Evolutionary conservation across 1,140 invertebrate genomes (phyloP).

Genomic region (Wiebesia pumilae): DNA sequence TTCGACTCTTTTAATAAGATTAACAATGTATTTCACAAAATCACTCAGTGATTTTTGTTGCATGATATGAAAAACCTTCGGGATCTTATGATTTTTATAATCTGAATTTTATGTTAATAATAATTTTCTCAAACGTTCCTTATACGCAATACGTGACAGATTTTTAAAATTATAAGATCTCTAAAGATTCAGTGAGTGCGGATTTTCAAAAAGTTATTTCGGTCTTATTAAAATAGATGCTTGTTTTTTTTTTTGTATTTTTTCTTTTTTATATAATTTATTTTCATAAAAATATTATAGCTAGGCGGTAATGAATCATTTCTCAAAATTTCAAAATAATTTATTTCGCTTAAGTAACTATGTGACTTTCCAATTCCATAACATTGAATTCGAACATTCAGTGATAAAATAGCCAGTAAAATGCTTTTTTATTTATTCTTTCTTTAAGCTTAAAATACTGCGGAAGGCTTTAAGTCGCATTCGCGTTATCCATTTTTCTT

Average conservation of each 20-base stretch:
- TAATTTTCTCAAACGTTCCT: not conserved
- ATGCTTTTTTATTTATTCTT: slow-evolving; percentile 39
- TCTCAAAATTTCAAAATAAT: slow-evolving; percentile 53
- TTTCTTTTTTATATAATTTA: slow-evolving; percentile 4
- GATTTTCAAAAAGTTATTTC: slow-evolving; percentile 8
- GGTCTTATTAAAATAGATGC: slow-evolving; percentile 28
- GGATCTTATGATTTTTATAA: slow-evolving; percentile 35
- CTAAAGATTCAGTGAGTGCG: not conserved
- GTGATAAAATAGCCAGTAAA: slow-evolving; percentile 46
- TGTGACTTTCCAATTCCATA: slow-evolving; percentile 48
- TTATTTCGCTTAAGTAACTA: slow-evolving; percentile 62
- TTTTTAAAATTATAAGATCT: slow-evolving; percentile 18
- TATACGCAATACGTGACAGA: not conserved
- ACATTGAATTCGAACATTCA: slow-evolving; percentile 48
- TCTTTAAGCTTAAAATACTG: slow-evolving; percentile 60
- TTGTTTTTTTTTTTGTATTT: slow-evolving; percentile 9
- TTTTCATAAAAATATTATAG: slow-evolving; percentile 39
- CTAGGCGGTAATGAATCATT: slow-evolving; percentile 20
- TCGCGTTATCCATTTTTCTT: slow-evolving; percentile 21
- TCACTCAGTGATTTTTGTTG: slow-evolving; percentile 20
- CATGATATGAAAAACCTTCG: slow-evolving; percentile 25
- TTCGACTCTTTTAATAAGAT: slow-evolving; percentile 10
- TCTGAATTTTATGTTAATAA: not conserved
- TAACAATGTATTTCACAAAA: slow-evolving; percentile 9
- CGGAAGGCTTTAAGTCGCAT: slow-evolving; percentile 58